These are phyloP conservation scores for Prionailurus viverrinus DNA, from an alignment of 2,113 vertebrate genomes.

Conservation along the genomic window DNA sequence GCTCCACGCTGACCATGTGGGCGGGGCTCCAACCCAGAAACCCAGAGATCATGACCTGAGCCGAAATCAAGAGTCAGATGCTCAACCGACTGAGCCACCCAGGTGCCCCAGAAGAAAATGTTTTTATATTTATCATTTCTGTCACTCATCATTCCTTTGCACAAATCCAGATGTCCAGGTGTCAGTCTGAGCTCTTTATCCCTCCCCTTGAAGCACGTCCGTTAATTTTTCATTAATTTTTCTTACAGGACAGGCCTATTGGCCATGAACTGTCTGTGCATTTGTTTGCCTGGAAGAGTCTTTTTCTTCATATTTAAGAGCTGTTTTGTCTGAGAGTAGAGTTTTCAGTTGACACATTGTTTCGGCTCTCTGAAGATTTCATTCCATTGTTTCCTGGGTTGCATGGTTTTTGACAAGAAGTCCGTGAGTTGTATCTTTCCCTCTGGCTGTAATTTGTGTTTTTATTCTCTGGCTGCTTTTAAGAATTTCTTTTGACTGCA, in stretches of 20 bases:
- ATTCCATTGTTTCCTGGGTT: background rate
- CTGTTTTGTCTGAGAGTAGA: background rate
- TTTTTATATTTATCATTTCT: background rate
- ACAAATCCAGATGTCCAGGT: background rate
- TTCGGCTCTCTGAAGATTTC: background rate
- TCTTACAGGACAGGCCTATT: background rate
- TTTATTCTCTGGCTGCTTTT: background rate
- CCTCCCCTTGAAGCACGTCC: background rate
- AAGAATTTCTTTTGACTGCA: background rate
- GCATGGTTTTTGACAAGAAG: background rate
- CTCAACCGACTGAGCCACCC: too few relatives aligned
- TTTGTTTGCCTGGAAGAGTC: background rate
- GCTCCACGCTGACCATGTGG: too few relatives aligned
- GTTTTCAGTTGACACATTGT: background rate
- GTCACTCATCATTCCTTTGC: background rate
- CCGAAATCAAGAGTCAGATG: too few relatives aligned
- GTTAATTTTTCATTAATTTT: accelerated
- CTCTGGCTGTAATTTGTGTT: too few relatives aligned
- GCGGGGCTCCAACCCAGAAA: too few relatives aligned
- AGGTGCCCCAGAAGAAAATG: background rate
- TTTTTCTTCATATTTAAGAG: background rate
- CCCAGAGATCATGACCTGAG: too few relatives aligned
- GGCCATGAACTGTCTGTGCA: background rate
- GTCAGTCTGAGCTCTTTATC: background rate
- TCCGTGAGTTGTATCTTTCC: background rate